A percentile compares a stretch with the other conserved stretches of the same genome.
phyloP scores from a whole-genome alignment of 2,113 vertebrate species.

The Dasyprocta punctata region DNA sequence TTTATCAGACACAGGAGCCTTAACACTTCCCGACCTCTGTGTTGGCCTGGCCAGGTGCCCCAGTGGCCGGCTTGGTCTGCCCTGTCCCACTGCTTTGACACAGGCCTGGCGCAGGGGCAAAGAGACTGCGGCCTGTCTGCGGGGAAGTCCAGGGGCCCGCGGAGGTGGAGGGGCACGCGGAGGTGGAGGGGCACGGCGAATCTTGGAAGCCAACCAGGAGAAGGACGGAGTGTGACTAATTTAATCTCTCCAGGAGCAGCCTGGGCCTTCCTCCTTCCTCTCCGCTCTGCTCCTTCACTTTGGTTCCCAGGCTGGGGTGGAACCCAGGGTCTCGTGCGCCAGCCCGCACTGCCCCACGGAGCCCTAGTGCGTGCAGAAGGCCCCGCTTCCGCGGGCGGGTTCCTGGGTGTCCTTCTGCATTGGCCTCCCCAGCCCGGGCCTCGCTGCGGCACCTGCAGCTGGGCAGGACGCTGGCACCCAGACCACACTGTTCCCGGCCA shows the following conservation, averaged over 20 bases:
- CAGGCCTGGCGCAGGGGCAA: neutral
- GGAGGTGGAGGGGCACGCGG: neutral
- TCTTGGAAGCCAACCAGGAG: fast-evolving
- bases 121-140: too few species aligned
- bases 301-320: neutral
- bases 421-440: neutral
- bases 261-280: neutral
- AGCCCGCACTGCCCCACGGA: neutral
- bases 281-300: too few species aligned
- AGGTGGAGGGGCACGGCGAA: fast-evolving
- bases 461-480: fast-evolving
- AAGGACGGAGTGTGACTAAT: fast-evolving
- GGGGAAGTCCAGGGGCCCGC: too few species aligned
- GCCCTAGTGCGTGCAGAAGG: too few species aligned
- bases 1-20: neutral
- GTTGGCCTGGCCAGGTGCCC: neutral
- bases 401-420: neutral
- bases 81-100: too few species aligned
- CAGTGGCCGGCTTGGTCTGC: fast-evolving
- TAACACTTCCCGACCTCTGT: neutral
- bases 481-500: fast-evolving
- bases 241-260: neutral
- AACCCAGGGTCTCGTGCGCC: neutral
- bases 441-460: neutral
- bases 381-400: neutral